These are phyloP conservation scores for Nyctalus aviator DNA, from an alignment of 2,797 vertebrate genomes.

Conservation along the genomic window DNA sequence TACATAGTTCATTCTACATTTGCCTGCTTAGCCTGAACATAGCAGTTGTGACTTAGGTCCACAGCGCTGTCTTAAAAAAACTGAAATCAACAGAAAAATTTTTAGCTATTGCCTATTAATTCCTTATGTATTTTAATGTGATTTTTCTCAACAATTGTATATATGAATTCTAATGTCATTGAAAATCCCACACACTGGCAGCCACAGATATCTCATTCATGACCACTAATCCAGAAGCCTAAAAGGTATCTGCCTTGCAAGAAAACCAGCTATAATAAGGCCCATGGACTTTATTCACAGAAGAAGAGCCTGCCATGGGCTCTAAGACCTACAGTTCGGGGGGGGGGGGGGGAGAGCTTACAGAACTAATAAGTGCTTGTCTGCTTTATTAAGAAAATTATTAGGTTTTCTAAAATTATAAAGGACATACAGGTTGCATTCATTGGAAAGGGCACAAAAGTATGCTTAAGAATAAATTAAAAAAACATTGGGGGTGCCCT, in stretches of 20 bases:
- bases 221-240: slow-evolving; percentile 23
- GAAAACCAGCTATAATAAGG: slow-evolving; percentile 35
- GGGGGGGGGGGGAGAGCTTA: background rate
- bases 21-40: background rate
- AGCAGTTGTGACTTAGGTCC: background rate
- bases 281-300: background rate
- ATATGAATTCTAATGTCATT: background rate
- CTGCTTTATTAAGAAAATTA: slow-evolving; percentile 41
- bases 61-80: background rate
- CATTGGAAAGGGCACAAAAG: background rate
- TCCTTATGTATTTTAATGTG: background rate
- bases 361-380: background rate
- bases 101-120: background rate
- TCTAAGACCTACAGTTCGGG: background rate
- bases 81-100: slow-evolving; percentile 4
- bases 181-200: slow-evolving; percentile 5
- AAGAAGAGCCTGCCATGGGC: background rate
- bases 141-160: background rate
- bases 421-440: background rate
- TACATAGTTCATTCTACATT: background rate
- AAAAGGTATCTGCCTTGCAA: slow-evolving; percentile 32
- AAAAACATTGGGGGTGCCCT: background rate
- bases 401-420: slow-evolving; percentile 40
- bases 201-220: background rate
- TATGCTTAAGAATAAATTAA: slow-evolving; percentile 1